Percentiles rank a stretch among this genome's conserved stretches.
phyloP scores from a whole-genome alignment of 2,113 vertebrate genomes.

The Excalfactoria chinensis region DNA sequence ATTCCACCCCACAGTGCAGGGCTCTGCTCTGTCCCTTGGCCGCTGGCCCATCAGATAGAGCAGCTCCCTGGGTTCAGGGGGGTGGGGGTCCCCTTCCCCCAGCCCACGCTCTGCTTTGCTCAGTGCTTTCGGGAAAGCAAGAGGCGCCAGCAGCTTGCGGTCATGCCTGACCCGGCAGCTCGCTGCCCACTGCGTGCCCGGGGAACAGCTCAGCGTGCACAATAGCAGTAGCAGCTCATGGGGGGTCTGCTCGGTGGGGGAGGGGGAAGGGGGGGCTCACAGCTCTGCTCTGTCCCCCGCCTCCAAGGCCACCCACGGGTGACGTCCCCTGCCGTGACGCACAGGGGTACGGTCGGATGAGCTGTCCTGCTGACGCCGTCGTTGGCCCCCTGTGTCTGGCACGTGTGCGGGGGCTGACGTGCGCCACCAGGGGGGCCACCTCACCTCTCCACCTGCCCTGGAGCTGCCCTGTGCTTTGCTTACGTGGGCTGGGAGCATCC shows the following conservation, averaged over 20 bases:
- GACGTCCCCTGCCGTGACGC: neutral
- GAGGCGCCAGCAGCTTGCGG: neutral
- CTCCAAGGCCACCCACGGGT: neutral
- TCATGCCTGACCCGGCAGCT: neutral
- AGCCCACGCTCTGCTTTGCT: neutral
- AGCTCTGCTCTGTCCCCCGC: neutral
- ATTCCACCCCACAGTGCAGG: neutral
- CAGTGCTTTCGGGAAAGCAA: constrained; percentile 31
- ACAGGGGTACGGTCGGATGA: neutral
- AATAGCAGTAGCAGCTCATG: accelerated
- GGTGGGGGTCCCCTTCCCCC: neutral
- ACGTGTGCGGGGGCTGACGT: neutral
- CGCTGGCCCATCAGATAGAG: constrained; percentile 29
- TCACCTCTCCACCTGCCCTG: neutral
- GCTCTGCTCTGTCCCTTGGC: neutral
- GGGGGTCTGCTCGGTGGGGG: neutral
- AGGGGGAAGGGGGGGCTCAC: neutral
- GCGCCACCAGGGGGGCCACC: neutral
- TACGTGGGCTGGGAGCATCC: constrained; percentile 50
- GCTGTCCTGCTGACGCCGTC: neutral
- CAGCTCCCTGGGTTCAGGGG: neutral
- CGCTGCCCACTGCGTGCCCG: constrained; percentile 55
- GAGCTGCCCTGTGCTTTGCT: constrained; percentile 25
- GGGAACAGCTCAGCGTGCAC: constrained; percentile 52
- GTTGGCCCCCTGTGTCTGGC: neutral